Percentiles rank a stretch among this genome's conserved stretches.
These are phyloP conservation scores for Myrmecobius fasciatus DNA, from an alignment of 2,113 vertebrate genomes.

Conservation along the genomic window DNA sequence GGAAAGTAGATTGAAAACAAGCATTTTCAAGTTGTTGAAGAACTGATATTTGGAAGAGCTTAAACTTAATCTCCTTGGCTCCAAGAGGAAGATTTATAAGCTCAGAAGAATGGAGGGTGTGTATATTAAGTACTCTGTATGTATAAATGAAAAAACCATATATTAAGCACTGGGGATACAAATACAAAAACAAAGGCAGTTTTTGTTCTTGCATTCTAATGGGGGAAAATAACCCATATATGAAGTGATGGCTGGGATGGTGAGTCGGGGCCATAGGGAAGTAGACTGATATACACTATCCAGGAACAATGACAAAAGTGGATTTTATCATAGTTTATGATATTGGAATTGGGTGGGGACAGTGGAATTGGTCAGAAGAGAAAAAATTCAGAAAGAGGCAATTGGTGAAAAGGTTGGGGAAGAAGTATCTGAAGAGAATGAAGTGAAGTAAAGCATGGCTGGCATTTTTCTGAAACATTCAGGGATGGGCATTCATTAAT, in stretches of 20 bases:
- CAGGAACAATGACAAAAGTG: not conserved
- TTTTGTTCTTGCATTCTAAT: not conserved
- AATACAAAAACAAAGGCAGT: not conserved
- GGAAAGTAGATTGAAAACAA: not conserved
- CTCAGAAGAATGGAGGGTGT: not conserved
- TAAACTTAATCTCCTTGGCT: not conserved
- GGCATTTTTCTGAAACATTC: not conserved
- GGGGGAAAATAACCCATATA: not conserved
- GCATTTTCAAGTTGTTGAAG: not conserved
- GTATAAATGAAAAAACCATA: not conserved
- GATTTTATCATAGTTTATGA: not conserved
- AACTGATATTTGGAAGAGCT: not conserved
- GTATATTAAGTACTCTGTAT: not conserved
- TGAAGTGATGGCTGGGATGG: not conserved
- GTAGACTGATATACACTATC: not conserved
- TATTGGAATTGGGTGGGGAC: not conserved
- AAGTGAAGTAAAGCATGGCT: not conserved
- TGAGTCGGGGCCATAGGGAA: not conserved
- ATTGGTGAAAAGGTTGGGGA: not conserved
- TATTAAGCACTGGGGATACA: not conserved
- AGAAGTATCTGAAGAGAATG: not conserved
- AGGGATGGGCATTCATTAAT: not conserved
- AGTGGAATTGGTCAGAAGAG: not conserved
- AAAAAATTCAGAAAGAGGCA: not conserved
- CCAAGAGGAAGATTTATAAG: not conserved